phyloP scores from a whole-genome alignment of 2,113 vertebrate species.

The Todiramphus saurophagus region DNA sequence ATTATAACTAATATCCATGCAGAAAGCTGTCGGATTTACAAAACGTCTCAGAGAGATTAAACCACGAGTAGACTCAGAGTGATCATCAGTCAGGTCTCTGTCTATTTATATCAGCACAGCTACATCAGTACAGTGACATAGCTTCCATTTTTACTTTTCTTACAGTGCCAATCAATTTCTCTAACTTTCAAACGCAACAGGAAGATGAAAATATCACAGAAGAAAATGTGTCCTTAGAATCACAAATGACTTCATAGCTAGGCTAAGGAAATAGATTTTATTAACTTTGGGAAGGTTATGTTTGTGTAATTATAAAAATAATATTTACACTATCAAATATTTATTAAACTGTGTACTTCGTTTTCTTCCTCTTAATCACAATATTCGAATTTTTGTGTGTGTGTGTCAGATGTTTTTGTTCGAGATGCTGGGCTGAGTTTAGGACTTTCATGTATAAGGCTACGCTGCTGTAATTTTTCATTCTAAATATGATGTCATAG shows the following conservation, averaged over 20 bases:
- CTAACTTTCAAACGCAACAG: not conserved
- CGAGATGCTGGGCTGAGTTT: not conserved
- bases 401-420: not conserved
- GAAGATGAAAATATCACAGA: not conserved
- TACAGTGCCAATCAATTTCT: not conserved
- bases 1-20: not conserved
- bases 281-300: not conserved
- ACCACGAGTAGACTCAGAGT: not conserved
- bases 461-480: not conserved
- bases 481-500: not conserved
- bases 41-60: not conserved
- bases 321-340: not conserved
- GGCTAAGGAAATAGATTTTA: not conserved
- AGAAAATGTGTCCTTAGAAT: not conserved
- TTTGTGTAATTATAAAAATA: not conserved
- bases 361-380: conserved; percentile 9
- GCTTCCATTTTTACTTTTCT: not conserved
- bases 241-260: not conserved
- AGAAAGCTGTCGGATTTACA: not conserved
- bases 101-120: not conserved
- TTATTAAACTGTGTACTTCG: not conserved
- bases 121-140: not conserved
- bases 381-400: not conserved
- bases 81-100: not conserved
- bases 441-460: not conserved